Evolutionary conservation across 2,113 vertebrate species (phyloP).

Genomic region (Bubo bubo): DNA sequence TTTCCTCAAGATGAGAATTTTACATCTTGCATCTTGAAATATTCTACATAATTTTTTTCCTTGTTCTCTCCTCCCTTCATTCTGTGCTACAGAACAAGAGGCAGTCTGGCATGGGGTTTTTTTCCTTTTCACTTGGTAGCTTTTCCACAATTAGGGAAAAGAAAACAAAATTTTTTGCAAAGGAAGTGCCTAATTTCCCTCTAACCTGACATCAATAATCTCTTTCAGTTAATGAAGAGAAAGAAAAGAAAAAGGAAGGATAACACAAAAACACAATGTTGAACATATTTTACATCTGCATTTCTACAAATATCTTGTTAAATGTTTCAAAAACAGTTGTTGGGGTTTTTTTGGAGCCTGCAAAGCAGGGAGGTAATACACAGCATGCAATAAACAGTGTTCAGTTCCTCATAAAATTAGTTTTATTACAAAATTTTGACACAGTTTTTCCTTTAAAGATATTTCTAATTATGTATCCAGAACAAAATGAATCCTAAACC

Average conservation of each 20-base stretch:
- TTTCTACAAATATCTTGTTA: not conserved
- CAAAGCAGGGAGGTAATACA: not conserved
- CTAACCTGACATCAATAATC: not conserved
- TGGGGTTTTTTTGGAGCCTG: rapidly evolving
- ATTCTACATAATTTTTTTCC: not conserved
- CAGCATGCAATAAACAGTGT: not conserved
- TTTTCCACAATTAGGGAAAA: not conserved
- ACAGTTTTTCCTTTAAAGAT: not conserved
- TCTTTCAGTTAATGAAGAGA: not conserved
- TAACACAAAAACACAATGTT: not conserved
- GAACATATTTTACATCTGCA: not conserved
- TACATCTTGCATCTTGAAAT: not conserved
- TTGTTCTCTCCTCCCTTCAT: not conserved
- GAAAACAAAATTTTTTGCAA: not conserved
- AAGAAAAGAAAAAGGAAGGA: not conserved
- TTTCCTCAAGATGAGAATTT: not conserved
- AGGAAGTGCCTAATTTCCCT: not conserved
- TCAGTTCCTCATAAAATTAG: not conserved
- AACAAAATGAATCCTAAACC: not conserved
- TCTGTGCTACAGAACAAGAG: not conserved
- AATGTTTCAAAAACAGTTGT: not conserved
- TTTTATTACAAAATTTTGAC: not conserved
- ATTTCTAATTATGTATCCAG: not conserved
- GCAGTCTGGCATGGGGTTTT: not conserved
- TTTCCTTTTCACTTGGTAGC: not conserved